Percentiles rank a stretch among this genome's conserved stretches.
These are phyloP conservation scores for Saccopteryx leptura DNA, from an alignment of 2,113 vertebrate species.

Conservation along the genomic window DNA sequence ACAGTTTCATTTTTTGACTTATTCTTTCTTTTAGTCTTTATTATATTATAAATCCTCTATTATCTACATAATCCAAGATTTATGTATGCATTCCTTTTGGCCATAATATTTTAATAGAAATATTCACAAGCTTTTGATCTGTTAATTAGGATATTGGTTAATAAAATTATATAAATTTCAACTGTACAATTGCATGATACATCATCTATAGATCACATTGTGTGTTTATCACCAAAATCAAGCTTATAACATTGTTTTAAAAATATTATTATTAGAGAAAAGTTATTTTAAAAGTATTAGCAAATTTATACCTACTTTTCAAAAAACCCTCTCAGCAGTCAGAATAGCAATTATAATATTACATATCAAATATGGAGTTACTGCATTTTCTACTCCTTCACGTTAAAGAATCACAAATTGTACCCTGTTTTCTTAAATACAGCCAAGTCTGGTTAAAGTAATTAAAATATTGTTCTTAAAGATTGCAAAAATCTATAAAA, in stretches of 20 bases:
- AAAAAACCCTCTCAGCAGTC: background rate
- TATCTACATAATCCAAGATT: background rate
- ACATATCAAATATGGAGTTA: slow-evolving; percentile 6
- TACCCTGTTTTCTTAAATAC: background rate
- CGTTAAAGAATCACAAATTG: background rate
- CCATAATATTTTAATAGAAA: background rate
- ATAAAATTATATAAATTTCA: background rate
- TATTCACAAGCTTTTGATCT: background rate
- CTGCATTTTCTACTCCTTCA: background rate
- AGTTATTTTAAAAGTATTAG: background rate
- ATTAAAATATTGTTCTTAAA: background rate
- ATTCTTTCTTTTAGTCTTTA: background rate
- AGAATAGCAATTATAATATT: background rate
- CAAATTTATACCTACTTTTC: background rate
- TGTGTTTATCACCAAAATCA: background rate
- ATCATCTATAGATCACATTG: background rate
- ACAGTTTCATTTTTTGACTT: background rate
- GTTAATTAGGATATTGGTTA: background rate
- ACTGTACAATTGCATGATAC: background rate
- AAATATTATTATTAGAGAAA: background rate
- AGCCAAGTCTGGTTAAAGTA: background rate
- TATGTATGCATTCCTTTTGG: background rate
- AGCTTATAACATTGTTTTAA: background rate
- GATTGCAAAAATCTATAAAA: background rate
- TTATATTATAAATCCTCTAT: background rate